Base-by-base conservation (phyloP, 2,113 vertebrate species). In the Podarcis cretensis region DNA sequence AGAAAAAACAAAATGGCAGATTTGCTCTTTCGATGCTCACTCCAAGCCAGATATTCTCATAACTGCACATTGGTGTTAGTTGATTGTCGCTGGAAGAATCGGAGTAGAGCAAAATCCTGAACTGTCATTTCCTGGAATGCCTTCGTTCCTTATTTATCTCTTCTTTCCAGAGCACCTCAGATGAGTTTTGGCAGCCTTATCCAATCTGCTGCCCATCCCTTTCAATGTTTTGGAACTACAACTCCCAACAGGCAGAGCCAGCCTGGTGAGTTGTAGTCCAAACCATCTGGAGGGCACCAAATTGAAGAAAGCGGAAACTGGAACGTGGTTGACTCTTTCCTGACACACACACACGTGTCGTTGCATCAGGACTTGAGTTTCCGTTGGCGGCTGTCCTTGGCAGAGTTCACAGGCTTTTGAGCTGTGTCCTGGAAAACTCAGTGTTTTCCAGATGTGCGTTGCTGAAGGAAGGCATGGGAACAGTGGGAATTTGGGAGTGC, bases 381-480 rank as follows among this genome's bases (percentile, higher is more conserved):
- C 21, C 8, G 4, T n/a, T 65, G 35, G 59, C 25, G 1, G 1
- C 35, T 48, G 27, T 65, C 25, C 37, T 35, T 43, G 32, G 57
- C 57, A n/a, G 23, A 23, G 13, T 30, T 27, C 12, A 77, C 2
- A 37, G 3, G 35, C 16, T 10, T 7, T 20, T 37, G 35, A 66
- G 35, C 35, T 13, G 57, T 6, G 18, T 27, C 35, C 35, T n/a
- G 57, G 74, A 86, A 86, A 77, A 77, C 27, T 4, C 16, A 18
- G 77, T 86, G 35, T n/a, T 77, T 86, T 86, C 84, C 84, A 86
- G 84, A 77, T 86, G 74, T 43, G 84, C 4, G 57, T 35, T 37
- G 16, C 21, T 59, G 7, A 35, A 63, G 25, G 23, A 76, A 76
- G 4, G 57, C 32, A 30, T 43, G 74, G 74, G 57, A 86, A 77